Evolutionary conservation across 2,113 vertebrate species (phyloP), one percentile per base, ranked within the genome.

Genomic region (Erythrolamprus reginae): DNA sequence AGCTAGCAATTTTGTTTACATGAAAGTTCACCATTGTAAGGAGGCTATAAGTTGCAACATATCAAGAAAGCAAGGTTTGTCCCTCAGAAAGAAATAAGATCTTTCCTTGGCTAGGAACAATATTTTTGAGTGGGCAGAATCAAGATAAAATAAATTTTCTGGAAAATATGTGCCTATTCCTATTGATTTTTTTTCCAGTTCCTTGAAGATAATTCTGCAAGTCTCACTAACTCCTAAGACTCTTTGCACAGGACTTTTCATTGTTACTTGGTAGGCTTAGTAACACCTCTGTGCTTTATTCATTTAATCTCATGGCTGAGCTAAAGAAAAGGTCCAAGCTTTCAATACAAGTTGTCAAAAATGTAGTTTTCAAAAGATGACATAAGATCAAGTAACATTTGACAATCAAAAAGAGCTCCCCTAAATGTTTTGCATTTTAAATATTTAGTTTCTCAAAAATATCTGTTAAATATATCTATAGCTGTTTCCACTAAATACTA

Each of bases 151-250:
- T 55, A 89, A 4, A n/a, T 55, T 0, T 89, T 93, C 82, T 84
- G 26, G 89, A 92, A 96, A 96, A 94, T 24, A 33, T 93, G 92
- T 94, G 82, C 93, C 17, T 91, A 91, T 94, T 93, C 84, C 86
- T 92, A 93, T 94, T 91, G 93, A 95, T 96, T 94, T 92, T n/a
- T 87, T 86, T 93, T 91, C 94, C 47, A 87, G 91, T 92, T 93
- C 87, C 84, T 95, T 82, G 90, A 86, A 65, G 94, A 94, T 93
- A 94, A 96, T 89, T 45, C 90, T 87, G 0, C 21, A 92, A 93
- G 89, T 52, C 33, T 93, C 50, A 58, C 21, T 53, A 47, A 89
- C 38, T 89, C 86, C 28, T 42, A 77, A 70, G 24, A 82, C 47
- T 33, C 94, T 94, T 91, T 92, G 52, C 42, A 95, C 84, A 70